These are phyloP conservation scores for Poecilia velifera DNA, from an alignment of 2,797 vertebrate species.

Conservation along the genomic window DNA sequence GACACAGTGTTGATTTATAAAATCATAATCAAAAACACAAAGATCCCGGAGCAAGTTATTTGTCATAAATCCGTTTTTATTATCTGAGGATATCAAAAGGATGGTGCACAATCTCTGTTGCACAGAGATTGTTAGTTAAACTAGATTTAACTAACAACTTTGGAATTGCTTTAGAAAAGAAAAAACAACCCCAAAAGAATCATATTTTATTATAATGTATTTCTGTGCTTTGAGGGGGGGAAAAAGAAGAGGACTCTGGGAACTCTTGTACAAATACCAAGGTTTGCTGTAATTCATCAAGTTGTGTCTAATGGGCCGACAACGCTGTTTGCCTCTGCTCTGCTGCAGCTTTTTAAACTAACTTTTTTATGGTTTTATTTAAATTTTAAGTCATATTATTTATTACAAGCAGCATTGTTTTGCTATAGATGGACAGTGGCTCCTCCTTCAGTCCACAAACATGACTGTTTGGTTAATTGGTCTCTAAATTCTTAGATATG, in stretches of 20 bases:
- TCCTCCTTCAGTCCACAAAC: neutral
- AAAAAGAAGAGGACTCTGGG: neutral
- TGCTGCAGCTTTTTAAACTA: neutral
- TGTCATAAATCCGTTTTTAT: neutral
- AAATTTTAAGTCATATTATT: neutral
- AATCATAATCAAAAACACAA: neutral
- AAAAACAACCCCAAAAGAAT: neutral
- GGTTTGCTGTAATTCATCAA: neutral
- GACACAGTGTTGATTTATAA: neutral
- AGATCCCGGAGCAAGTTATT: neutral
- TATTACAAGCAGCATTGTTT: neutral
- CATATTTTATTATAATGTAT: neutral
- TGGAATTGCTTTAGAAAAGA: neutral
- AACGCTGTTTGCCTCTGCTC: neutral
- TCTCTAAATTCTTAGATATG: neutral
- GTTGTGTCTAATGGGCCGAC: neutral
- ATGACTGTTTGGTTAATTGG: neutral
- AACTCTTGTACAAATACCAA: neutral
- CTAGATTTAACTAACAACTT: neutral
- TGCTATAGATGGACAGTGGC: neutral
- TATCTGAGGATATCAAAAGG: neutral
- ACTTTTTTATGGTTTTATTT: neutral
- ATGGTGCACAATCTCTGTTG: neutral
- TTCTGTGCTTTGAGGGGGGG: neutral
- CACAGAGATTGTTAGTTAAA: no score